These are phyloP conservation scores for Batillaria attramentaria DNA, from an alignment of 1,140 invertebrate genomes.

Conservation along the genomic window DNA sequence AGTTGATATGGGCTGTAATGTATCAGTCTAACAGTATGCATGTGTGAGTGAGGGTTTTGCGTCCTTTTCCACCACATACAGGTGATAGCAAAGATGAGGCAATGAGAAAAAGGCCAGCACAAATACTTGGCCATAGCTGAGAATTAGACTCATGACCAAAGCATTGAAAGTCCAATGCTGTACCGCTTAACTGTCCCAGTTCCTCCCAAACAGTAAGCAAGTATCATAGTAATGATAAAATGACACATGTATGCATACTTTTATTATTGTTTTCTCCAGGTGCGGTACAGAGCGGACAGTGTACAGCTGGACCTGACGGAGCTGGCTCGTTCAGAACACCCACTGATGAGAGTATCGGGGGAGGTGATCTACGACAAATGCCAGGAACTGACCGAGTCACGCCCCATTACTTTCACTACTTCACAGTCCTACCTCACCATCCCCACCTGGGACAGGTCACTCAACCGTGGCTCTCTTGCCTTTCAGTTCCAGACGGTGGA, in stretches of 20 bases:
- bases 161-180: no score
- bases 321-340: slow-evolving; percentile 86
- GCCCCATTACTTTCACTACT: slow-evolving; percentile 93
- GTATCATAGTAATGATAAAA: no score
- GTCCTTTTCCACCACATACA: no score
- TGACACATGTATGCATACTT: no score
- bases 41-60: neutral
- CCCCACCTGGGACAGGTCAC: slow-evolving; percentile 86
- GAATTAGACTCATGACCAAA: no score
- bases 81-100: no score
- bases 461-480: slow-evolving; percentile 84
- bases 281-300: slow-evolving; percentile 92
- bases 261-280: slow-evolving; percentile 75
- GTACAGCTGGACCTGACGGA: slow-evolving; percentile 90
- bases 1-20: no score
- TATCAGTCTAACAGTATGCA: no score
- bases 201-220: no score
- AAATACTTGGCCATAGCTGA: no score
- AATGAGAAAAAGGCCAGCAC: no score
- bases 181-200: no score
- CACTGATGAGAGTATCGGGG: slow-evolving; percentile 89
- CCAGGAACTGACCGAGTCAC: slow-evolving; percentile 85
- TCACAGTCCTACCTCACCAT: slow-evolving; percentile 86
- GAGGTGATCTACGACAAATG: slow-evolving; percentile 89
- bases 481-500: slow-evolving; percentile 92